phyloP scores from a whole-genome alignment of 2,888 invertebrate species.

The Drosophila mimica region DNA sequence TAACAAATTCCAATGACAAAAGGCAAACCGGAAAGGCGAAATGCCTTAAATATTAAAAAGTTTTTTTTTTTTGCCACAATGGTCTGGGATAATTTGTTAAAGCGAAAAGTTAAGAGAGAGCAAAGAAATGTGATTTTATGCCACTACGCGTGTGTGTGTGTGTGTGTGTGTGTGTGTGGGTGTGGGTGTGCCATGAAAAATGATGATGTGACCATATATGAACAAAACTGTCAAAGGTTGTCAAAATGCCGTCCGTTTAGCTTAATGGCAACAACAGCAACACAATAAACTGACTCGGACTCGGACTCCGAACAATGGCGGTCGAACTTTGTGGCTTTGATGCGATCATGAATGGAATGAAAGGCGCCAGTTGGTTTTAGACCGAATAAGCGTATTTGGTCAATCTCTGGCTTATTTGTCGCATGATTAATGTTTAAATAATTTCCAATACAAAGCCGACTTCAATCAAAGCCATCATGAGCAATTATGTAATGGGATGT shows the following conservation, averaged over 20 bases:
- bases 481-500: constrained; percentile 53
- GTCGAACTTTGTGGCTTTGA: constrained; percentile 51
- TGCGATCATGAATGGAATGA: constrained; percentile 38
- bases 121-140: constrained; percentile 58
- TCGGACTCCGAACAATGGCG: constrained; percentile 33
- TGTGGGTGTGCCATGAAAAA: constrained; percentile 60
- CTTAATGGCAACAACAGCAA: constrained; percentile 56
- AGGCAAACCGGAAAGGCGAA: constrained; percentile 29
- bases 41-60: constrained; percentile 59
- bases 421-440: constrained; percentile 73
- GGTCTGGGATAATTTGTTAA: constrained; percentile 69
- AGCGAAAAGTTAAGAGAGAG: constrained; percentile 38
- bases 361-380: neutral
- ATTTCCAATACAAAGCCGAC: constrained; percentile 64
- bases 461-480: constrained; percentile 63
- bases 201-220: constrained; percentile 69
- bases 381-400: constrained; percentile 5
- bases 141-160: constrained; percentile 3
- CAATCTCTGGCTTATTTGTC: constrained; percentile 62
- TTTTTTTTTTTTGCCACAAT: constrained; percentile 48
- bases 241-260: constrained; percentile 75
- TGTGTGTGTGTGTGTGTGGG: neutral
- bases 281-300: constrained; percentile 28
- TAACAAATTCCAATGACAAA: constrained; percentile 50
- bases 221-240: constrained; percentile 78